A percentile compares a stretch with the other conserved stretches of the same genome.
Evolutionary conservation across 2,797 vertebrate genomes (phyloP).

Genomic region (Serranus cabrilla): DNA sequence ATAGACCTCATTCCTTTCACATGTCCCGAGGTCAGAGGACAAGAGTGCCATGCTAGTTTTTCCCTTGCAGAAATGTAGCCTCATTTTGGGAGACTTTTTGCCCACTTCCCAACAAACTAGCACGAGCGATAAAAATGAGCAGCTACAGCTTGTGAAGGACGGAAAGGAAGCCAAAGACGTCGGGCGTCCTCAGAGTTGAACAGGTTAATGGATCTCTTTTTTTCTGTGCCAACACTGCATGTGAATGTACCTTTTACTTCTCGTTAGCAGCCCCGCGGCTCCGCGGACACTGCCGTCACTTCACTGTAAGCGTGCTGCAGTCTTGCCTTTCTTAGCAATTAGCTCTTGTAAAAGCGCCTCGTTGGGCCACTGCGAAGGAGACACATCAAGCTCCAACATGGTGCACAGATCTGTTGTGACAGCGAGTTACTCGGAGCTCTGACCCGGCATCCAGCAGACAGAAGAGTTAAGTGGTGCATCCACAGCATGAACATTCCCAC

Average conservation of each 20-base stretch:
- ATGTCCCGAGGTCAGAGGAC: no score
- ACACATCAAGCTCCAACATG: not conserved
- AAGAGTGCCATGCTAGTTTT: no score
- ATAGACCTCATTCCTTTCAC: no score
- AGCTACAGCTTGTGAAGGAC: no score
- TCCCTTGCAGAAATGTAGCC: no score
- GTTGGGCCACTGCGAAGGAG: not conserved
- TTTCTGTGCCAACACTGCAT: not conserved
- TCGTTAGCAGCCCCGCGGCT: not conserved
- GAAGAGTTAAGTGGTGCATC: constrained; percentile 22
- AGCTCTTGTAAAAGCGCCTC: constrained; percentile 2
- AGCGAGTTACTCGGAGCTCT: constrained; percentile 31
- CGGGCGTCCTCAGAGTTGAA: no score
- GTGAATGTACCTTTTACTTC: not conserved
- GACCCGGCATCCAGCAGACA: constrained; percentile 32
- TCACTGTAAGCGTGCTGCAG: not conserved
- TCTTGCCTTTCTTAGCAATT: constrained; percentile 13
- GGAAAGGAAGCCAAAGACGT: no score
- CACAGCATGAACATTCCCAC: not conserved
- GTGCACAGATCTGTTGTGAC: constrained; percentile 35
- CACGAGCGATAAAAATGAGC: no score
- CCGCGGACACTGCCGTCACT: not conserved
- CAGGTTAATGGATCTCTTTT: not conserved
- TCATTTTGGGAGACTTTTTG: no score
- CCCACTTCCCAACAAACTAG: no score